A percentile compares a stretch with the other conserved stretches of the same genome.
Conservation (phyloP, 2,113 vertebrate genomes). For the Trichechus manatus region DNA sequence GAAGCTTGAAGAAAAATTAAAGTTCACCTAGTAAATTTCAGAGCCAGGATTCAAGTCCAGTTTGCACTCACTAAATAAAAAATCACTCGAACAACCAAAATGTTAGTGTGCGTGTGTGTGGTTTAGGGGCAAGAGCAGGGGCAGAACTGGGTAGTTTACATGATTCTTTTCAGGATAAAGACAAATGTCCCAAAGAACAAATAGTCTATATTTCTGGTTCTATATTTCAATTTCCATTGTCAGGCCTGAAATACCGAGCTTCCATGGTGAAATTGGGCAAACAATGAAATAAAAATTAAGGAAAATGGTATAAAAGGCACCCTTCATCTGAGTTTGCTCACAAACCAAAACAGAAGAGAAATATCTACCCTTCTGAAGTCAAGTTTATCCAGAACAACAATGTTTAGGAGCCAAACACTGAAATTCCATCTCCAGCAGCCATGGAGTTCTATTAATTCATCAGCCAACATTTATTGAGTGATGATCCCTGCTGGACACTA, state of each 20-base stretch:
- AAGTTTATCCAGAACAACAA: neutral
- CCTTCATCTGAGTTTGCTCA: neutral
- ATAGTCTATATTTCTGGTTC: neutral
- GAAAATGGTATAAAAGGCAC: neutral
- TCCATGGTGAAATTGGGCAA: neutral
- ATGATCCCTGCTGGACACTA: neutral
- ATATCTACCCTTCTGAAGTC: neutral
- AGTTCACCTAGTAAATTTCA: neutral
- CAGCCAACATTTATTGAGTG: neutral
- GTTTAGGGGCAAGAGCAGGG: neutral
- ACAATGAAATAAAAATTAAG: conserved; percentile 31
- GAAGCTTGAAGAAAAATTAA: neutral
- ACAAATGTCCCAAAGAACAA: neutral
- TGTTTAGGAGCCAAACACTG: neutral
- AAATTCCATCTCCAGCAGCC: neutral
- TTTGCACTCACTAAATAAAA: neutral
- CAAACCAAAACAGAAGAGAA: conserved; percentile 21
- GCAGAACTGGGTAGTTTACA: neutral
- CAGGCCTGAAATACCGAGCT: neutral
- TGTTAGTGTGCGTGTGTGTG: neutral
- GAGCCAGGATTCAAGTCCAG: neutral
- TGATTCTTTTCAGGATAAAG: neutral
- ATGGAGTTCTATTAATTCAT: neutral
- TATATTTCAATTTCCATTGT: neutral
- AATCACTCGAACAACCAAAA: neutral